phyloP scores from a whole-genome alignment of 2,888 invertebrate genomes.

The Ophion obscuratus region DNA sequence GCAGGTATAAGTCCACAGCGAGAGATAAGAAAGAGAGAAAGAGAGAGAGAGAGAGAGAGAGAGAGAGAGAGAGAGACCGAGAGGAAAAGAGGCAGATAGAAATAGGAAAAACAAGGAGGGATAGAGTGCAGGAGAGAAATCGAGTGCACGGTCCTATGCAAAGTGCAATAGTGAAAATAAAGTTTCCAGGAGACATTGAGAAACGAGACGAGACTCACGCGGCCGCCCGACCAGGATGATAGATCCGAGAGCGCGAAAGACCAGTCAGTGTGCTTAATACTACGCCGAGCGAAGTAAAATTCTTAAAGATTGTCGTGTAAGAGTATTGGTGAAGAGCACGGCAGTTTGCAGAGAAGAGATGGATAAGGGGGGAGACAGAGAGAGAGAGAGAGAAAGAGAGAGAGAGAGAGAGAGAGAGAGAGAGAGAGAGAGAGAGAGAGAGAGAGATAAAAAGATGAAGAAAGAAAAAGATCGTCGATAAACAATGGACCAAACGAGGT shows the following conservation, averaged over 20 bases:
- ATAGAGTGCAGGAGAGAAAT: conserved; percentile 2
- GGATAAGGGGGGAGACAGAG: conserved; percentile 24
- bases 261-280: conserved; percentile 52
- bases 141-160: conserved; percentile 9
- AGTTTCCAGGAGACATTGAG: conserved; percentile 56
- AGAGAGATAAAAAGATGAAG: conserved; percentile 58
- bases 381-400: conserved; percentile 52
- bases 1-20: too few relatives aligned
- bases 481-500: conserved; percentile 64
- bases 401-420: conserved; percentile 62
- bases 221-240: conserved; percentile 57
- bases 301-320: conserved; percentile 21
- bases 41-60: background rate
- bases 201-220: conserved; percentile 60
- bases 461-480: conserved; percentile 62
- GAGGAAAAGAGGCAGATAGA: background rate
- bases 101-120: background rate
- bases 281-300: conserved; percentile 24
- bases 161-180: conserved; percentile 41
- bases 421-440: conserved; percentile 39
- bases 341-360: conserved; percentile 12
- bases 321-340: conserved; percentile 21
- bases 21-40: background rate
- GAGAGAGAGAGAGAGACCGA: background rate
- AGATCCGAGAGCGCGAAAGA: conserved; percentile 49